Evolutionary conservation across 2,888 invertebrate species (phyloP).

Genomic region (Agrotis ipsilon): DNA sequence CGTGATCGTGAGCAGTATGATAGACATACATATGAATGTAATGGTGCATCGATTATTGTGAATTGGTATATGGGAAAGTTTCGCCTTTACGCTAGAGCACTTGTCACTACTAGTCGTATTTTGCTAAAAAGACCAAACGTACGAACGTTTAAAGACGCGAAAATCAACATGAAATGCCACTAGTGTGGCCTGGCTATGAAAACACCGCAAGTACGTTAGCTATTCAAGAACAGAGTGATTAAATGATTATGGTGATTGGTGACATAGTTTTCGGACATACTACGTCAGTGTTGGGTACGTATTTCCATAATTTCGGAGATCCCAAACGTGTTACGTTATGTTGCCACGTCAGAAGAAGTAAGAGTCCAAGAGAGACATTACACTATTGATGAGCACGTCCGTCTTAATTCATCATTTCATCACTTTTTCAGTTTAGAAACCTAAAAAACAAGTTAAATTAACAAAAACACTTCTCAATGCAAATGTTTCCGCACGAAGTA

Average conservation of each 20-base stretch:
- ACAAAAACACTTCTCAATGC: slow-evolving; percentile 18
- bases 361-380: background rate
- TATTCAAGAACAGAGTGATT: too few relatives aligned
- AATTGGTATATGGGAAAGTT: background rate
- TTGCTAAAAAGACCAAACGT: too few relatives aligned
- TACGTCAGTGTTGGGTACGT: background rate
- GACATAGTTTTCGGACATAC: background rate
- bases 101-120: too few relatives aligned
- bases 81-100: too few relatives aligned
- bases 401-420: background rate
- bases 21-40: background rate
- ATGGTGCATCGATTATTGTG: background rate
- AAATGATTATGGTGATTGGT: too few relatives aligned
- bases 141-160: too few relatives aligned
- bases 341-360: too few relatives aligned
- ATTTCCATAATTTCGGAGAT: too few relatives aligned
- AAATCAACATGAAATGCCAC: too few relatives aligned
- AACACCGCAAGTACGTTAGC: too few relatives aligned
- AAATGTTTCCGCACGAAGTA: slow-evolving; percentile 24
- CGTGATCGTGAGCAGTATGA: background rate
- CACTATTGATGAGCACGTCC: background rate
- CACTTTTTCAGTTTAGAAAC: background rate
- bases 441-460: background rate
- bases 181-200: too few relatives aligned
- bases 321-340: too few relatives aligned